Evolutionary conservation across 2,113 vertebrate genomes (phyloP).

Genomic region (Ivindomyrus marchei): DNA sequence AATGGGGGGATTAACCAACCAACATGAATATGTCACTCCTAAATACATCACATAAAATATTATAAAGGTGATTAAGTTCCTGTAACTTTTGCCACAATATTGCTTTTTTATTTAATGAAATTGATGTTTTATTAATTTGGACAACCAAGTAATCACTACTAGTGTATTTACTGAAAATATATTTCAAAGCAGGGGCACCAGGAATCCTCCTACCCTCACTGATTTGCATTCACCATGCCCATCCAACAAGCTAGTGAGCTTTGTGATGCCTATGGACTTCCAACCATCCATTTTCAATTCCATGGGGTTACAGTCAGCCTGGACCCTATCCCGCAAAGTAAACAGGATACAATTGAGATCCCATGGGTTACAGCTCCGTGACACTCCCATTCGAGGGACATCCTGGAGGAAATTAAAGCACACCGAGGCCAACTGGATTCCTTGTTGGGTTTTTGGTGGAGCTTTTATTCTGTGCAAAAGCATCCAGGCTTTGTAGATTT

Average conservation of each 20-base stretch:
- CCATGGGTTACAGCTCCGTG: neutral
- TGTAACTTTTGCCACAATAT: neutral
- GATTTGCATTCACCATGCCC: neutral
- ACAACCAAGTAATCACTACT: neutral
- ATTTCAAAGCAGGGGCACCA: neutral
- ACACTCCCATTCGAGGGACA: neutral
- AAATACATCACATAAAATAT: neutral
- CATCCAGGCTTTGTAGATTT: neutral
- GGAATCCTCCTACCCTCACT: neutral
- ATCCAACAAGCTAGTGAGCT: neutral
- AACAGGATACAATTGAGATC: neutral
- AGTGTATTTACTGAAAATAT: neutral
- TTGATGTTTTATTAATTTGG: neutral
- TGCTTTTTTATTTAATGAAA: neutral
- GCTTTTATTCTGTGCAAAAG: neutral
- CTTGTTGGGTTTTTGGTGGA: neutral
- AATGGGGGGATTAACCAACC: too few relatives aligned
- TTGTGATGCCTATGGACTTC: neutral
- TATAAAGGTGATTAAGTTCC: neutral
- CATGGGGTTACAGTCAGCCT: neutral
- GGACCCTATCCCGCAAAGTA: neutral
- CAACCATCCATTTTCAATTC: neutral
- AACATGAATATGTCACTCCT: neutral
- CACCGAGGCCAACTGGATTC: neutral
- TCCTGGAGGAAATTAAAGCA: neutral